Evolutionary conservation across 2,888 invertebrate genomes (phyloP), one percentile per base, ranked within the genome.

Genomic region (Dasypolia templi): DNA sequence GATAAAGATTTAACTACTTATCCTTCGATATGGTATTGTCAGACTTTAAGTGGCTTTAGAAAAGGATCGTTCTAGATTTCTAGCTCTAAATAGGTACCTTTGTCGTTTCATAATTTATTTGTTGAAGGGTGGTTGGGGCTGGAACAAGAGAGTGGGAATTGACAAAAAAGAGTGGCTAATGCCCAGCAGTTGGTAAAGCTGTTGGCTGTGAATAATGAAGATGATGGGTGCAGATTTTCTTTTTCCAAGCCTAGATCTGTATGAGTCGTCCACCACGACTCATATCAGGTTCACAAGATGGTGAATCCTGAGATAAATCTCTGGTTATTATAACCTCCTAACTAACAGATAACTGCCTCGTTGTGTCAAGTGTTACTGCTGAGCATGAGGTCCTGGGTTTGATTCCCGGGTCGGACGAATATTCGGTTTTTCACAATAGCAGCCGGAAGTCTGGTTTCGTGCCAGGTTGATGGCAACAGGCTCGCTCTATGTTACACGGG

Each of bases 1-100:
- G 64, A 72, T 79, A 49, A 72, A 79, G 72, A 77, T 77, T 80
- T 32, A n/a, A n/a, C n/a, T n/a, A 44, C n/a, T 22, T 51, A n/a
- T 53, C 56, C 26, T 26, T 72, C 35, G 39, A 71, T 58, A 39
- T 77, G n/a, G n/a, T n/a, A 64, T 78, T 69, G 51, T 22, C 39
- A 46, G 29, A 55, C 9, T 53, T 1, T 39, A 17, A 26, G 46
- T 4, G 46, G 53, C 3, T 70, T 70, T 46, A 29, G 2, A 61
- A 70, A 77, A 46, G 29, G 35, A 46, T 55, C 22, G 12, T 55
- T 39, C 26, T 61, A 59, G 29, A 77, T 35, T 44, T 22, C 22
- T 44, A 44, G 42, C 44, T 62, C 3, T 29, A 44, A 63, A 63
- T 22, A n/a, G n/a, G n/a, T n/a, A n/a, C n/a, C n/a, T n/a, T n/a